Percentiles rank a stretch among this genome's conserved stretches.
Evolutionary conservation across 2,888 invertebrate species (phyloP).

Genomic region (Mimumesa dahlbomi): DNA sequence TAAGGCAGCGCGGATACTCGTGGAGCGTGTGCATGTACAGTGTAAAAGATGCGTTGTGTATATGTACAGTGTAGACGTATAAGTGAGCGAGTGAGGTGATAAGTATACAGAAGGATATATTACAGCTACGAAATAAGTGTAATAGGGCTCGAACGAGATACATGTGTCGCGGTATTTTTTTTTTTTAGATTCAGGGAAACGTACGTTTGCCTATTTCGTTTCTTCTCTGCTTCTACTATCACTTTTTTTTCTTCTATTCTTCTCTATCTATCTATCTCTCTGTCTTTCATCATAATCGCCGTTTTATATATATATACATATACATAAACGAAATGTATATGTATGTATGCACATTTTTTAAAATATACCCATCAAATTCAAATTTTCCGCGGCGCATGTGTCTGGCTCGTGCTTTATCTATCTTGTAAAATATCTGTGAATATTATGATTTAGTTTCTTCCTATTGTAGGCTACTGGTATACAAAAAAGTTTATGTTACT

Average conservation of each 20-base stretch:
- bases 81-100: slow-evolving; percentile 66
- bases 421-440: slow-evolving; percentile 81
- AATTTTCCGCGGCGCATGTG: slow-evolving; percentile 69
- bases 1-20: slow-evolving; percentile 76
- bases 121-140: slow-evolving; percentile 76
- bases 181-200: slow-evolving; percentile 41
- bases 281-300: background rate
- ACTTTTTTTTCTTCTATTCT: background rate
- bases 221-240: background rate
- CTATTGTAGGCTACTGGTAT: slow-evolving; percentile 79
- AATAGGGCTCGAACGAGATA: slow-evolving; percentile 66
- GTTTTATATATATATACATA: slow-evolving; percentile 23
- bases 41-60: slow-evolving; percentile 80
- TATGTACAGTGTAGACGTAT: slow-evolving; percentile 79
- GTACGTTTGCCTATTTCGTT: background rate
- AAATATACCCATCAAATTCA: no score
- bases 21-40: slow-evolving; percentile 79
- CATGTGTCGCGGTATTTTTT: slow-evolving; percentile 57
- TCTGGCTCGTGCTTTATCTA: slow-evolving; percentile 71
- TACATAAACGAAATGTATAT: no score
- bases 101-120: slow-evolving; percentile 70
- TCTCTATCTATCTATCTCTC: background rate
- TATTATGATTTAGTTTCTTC: slow-evolving; percentile 80
- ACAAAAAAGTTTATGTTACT: slow-evolving; percentile 78
- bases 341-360: no score